Base-by-base conservation (phyloP, 2,888 invertebrate genomes). In the Caenorhabditis virilis region DNA sequence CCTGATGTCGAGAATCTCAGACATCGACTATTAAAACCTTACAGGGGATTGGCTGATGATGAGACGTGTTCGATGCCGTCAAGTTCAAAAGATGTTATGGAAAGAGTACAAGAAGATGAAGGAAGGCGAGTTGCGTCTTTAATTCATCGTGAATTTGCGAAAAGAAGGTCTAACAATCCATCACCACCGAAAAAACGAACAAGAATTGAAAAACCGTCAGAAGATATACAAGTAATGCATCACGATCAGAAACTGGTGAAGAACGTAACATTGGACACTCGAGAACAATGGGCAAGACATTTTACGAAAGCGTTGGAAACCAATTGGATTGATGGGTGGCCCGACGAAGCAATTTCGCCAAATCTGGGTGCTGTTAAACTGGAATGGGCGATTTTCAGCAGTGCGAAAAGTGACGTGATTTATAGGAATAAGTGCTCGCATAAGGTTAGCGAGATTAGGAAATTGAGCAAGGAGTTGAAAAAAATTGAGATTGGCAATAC, bases 61-160 rank as follows among this genome's bases (percentile, higher is more conserved):
- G 70, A 73, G 30, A 26, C 54, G 15, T 45, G 58, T 4, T 54
- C 47, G 6, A 38, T 57, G 1, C 27, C 63, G 13, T 46, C 45
- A 11, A 47, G 60, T 1, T 58, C 67, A 15, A 64, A 46, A 22
- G 69, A 69, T 42, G 72, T 63, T 23, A 51, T 62, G 42, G 72
- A 75, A 16, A 43, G 69, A 13, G 47, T 66, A 30, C 64, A 75
- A 41, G 38, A 62, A 22, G 71, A 67, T 15, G 95, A 78, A 94
- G 62, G 64, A 16, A 47, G 43, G 20, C 38, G 69, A 45, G 41
- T 69, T 1, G 38, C 64, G 3, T 51, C 46, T 9, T 22, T 72
- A 11, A 49, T 74, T 11, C 23, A 48, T 13, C 33, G 39, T 1
- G 76, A 76, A 46, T 72, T 74, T 15, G 70, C 66, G 20, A 68